Evolutionary conservation across 2,113 vertebrate species (phyloP).

Genomic region (Genyomyrus donnyi): DNA sequence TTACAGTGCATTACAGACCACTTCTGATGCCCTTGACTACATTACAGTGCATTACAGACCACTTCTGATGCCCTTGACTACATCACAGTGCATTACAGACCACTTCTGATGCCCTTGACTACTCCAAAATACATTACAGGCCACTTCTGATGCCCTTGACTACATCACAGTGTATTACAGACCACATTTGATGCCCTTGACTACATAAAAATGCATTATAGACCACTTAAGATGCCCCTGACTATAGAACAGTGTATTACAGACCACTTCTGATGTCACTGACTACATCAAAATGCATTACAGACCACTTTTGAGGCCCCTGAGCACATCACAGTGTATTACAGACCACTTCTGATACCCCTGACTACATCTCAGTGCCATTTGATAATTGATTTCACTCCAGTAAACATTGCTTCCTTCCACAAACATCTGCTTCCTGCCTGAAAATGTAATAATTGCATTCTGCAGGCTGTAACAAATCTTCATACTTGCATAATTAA

Average conservation of each 20-base stretch:
- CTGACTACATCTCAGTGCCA: background rate
- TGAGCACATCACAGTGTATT: background rate
- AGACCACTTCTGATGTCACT: background rate
- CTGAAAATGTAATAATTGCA: background rate
- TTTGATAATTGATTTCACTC: background rate
- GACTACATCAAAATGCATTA: background rate
- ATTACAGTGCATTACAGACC: background rate
- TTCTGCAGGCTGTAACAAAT: background rate
- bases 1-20: background rate
- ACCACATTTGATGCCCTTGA: background rate
- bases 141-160: background rate
- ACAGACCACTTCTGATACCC: background rate
- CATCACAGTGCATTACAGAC: background rate
- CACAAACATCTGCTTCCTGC: background rate
- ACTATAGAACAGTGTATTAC: background rate
- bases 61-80: background rate
- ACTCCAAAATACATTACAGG: background rate
- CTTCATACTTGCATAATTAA: background rate
- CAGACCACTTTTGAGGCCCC: background rate
- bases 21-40: background rate
- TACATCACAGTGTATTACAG: background rate
- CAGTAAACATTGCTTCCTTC: background rate
- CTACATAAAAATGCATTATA: background rate
- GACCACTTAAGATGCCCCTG: background rate
- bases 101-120: background rate